Evolutionary conservation across 2,888 invertebrate genomes (phyloP).

Genomic region (Nysson spinosus): DNA sequence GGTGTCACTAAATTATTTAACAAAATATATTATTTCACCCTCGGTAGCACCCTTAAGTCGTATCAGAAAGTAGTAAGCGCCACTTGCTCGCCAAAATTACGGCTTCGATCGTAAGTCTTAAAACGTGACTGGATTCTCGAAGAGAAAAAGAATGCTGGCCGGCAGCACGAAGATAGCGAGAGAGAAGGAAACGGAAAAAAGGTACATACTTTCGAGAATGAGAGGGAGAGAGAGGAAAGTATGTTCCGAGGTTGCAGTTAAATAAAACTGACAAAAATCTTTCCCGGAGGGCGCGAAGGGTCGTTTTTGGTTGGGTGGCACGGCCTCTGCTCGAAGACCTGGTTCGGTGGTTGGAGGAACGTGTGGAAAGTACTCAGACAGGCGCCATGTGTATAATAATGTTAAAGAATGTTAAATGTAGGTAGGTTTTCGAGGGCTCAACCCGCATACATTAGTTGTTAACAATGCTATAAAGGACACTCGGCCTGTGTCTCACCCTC

Average conservation of each 20-base stretch:
- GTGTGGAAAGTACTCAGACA: slow-evolving; percentile 60
- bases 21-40: slow-evolving; percentile 30
- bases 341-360: slow-evolving; percentile 31
- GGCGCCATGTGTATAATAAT: slow-evolving; percentile 77
- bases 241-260: slow-evolving; percentile 60
- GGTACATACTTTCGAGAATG: background rate
- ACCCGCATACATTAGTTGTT: slow-evolving; percentile 77
- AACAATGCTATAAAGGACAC: slow-evolving; percentile 78
- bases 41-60: slow-evolving; percentile 40
- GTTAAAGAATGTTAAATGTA: slow-evolving; percentile 76
- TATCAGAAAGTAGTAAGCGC: slow-evolving; percentile 56
- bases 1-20: too few relatives aligned
- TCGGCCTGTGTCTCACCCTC: slow-evolving; percentile 65
- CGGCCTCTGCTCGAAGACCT: slow-evolving; percentile 9
- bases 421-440: slow-evolving; percentile 63
- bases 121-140: slow-evolving; percentile 57
- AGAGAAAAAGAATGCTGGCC: slow-evolving; percentile 11
- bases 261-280: slow-evolving; percentile 62
- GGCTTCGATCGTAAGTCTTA: slow-evolving; percentile 60
- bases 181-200: slow-evolving; percentile 26
- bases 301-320: slow-evolving; percentile 32
- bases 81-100: slow-evolving; percentile 57
- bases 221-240: slow-evolving; percentile 32
- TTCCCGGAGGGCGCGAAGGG: slow-evolving; percentile 49
- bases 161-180: background rate